Evolutionary conservation across 2,797 vertebrate species (phyloP), one percentile per base, ranked within the genome.

Genomic region (Myotis vivesi): DNA sequence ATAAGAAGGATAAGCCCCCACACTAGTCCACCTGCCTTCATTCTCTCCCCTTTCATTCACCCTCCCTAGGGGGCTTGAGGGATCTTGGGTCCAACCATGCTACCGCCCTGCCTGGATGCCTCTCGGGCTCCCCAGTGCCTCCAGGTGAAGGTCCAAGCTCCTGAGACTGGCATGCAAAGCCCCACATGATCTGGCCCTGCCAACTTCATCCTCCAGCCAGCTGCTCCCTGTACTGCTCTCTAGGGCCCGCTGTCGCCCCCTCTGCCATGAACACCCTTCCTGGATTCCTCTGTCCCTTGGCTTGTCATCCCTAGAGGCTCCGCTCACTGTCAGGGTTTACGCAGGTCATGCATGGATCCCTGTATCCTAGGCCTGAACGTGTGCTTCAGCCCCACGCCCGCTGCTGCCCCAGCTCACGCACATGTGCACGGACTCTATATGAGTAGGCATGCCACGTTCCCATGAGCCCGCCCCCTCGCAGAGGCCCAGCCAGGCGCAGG

Each of bases 401-500:
- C 75, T 13, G 62, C 94, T 23, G 53, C 55, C 76, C 8, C 5
- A 3, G 64, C 33, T 94, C 75, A 38, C 49, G 1, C 41, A 38
- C 2, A 1, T 0, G 12, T 8, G 7, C 72, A 86, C 23, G 3
- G 22, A 22, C 25, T 81, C 93, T 55, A 17, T 51, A 12, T 11
- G 64, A 30, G n/a, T 38, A 28, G 19, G 8, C 71, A 3, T 5
- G 17, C 73, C 66, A 19, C n/a, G 0, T 87, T 76, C 73, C 53
- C n/a, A 4, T 5, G 79, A 33, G 23, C 30, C 6, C 76, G 46
- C 13, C 66, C 76, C 73, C 72, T 81, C 0, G 0, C 41, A 94
- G 89, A 89, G 79, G 66, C 59, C 77, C 55, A 36, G 77, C 15
- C 1, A 0, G 77, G 68, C 20, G 64, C 90, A 80, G 95, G 94